Evolutionary conservation across 2,113 vertebrate species (phyloP), one percentile per base, ranked within the genome.

Genomic region (Hoplias malabaricus): DNA sequence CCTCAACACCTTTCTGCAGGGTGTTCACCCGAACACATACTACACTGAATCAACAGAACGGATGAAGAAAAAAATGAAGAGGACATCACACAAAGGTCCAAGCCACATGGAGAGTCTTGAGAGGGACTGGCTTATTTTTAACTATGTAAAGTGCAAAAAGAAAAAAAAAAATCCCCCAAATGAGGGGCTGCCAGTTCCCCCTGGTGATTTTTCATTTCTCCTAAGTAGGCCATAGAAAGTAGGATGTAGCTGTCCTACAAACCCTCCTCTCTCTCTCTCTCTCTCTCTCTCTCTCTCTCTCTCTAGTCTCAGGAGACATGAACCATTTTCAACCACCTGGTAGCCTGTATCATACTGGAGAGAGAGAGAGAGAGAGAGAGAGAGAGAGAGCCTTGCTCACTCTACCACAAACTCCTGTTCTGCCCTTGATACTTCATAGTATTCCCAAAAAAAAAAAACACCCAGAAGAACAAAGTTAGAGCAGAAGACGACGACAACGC

Each of bases 241-340:
- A 92, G 92, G 91, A 93, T 93, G 90, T 86, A 73, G 88, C 90
- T 91, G 92, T 90, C 92, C 91, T 92, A 93, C 88, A 93, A 92
- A 92, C 90, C 89, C 70, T 81, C 56, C 79, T n/a, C n/a, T n/a
- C n/a, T n/a, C n/a, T n/a, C n/a, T n/a, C n/a, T n/a, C n/a, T n/a
- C n/a, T n/a, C n/a, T n/a, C n/a, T 73, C 34, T 61, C 71, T 23
- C 42, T 68, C 33, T 29, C 54, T 40, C 66, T 16, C 53, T 59
- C 75, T 42, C 25, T 5, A 0, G 43, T 77, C 91, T 84, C 89
- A 36, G 12, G 92, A 92, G 93, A 91, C 86, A 29, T 91, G 91
- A 90, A 89, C 92, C 88, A 93, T 90, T 92, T 93, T 88, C 90
- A 88, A 87, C 90, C 90, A 91, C 85, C 90, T 91, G 89, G 86